Percentiles rank a stretch among this genome's conserved stretches.
phyloP scores from a whole-genome alignment of 2,888 invertebrate species.

The Trichacis sp. region DNA sequence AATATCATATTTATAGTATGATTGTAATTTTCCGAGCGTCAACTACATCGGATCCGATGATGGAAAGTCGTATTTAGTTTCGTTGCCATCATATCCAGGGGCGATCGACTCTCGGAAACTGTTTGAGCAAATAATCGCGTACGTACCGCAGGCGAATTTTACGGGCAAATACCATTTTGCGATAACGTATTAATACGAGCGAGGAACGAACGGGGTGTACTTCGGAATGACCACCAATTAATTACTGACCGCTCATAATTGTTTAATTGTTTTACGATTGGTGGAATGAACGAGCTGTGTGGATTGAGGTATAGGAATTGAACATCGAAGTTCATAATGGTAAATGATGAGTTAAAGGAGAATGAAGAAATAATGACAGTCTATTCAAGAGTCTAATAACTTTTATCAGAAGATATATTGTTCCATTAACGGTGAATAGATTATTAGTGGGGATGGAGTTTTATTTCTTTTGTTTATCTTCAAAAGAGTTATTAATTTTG shows the following conservation, averaged over 20 bases:
- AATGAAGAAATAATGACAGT: no score
- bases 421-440: no score
- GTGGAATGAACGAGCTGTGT: constrained; percentile 2
- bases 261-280: constrained; percentile 64
- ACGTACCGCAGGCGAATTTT: constrained; percentile 54
- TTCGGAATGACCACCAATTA: constrained; percentile 58
- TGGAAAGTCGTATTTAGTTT: constrained; percentile 3
- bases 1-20: no score
- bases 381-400: no score
- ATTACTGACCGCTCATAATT: constrained; percentile 60
- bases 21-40: no score
- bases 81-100: constrained; percentile 3
- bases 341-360: no score
- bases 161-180: constrained; percentile 59
- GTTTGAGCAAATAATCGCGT: constrained; percentile 59
- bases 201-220: constrained; percentile 48
- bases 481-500: no score
- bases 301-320: background rate
- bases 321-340: no score
- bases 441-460: no score
- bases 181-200: constrained; percentile 58
- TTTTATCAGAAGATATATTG: no score
- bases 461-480: no score
- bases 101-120: constrained; percentile 49
- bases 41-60: background rate